Conservation (phyloP, 1,140 invertebrate genomes). For the Drosophila micromelanica region DNA sequence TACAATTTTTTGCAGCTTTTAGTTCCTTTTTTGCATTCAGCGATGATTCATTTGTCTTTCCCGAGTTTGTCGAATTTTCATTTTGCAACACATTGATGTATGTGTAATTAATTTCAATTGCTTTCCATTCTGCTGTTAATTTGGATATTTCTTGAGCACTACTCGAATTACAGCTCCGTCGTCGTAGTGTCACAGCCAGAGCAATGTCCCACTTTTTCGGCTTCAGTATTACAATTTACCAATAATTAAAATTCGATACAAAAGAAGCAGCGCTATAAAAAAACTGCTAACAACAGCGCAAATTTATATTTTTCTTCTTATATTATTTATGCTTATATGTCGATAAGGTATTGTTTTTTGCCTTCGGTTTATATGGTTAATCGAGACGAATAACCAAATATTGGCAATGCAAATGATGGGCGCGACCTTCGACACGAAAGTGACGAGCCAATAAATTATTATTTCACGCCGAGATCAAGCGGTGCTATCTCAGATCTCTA, state of each 20-base stretch:
- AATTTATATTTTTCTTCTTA: slow-evolving; percentile 10
- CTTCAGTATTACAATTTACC: slow-evolving; percentile 51
- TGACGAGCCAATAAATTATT: slow-evolving; percentile 48
- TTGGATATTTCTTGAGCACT: slow-evolving; percentile 12
- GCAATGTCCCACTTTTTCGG: slow-evolving; percentile 62
- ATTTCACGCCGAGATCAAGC: slow-evolving; percentile 28
- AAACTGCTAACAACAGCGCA: slow-evolving; percentile 58
- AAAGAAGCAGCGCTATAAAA: slow-evolving; percentile 27
- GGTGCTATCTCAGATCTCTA: neutral
- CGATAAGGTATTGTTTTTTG: slow-evolving; percentile 23
- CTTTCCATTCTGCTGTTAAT: slow-evolving; percentile 2
- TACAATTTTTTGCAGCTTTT: neutral
- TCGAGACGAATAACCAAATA: slow-evolving; percentile 40
- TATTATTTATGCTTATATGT: slow-evolving; percentile 31
- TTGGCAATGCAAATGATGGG: slow-evolving; percentile 68
- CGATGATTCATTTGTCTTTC: slow-evolving; percentile 26
- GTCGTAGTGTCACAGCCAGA: slow-evolving; percentile 13
- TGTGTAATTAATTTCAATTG: slow-evolving; percentile 7
- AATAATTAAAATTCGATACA: slow-evolving; percentile 70
- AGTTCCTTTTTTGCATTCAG: neutral
- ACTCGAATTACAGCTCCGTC: slow-evolving; percentile 54
- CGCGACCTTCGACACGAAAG: slow-evolving; percentile 64
- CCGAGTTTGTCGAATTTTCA: slow-evolving; percentile 32
- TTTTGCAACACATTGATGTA: slow-evolving; percentile 20
- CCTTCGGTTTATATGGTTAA: slow-evolving; percentile 27